Evolutionary conservation across 1,140 invertebrate species (phyloP), one percentile per base, ranked within the genome.

Genomic region (Cepaea nemoralis): DNA sequence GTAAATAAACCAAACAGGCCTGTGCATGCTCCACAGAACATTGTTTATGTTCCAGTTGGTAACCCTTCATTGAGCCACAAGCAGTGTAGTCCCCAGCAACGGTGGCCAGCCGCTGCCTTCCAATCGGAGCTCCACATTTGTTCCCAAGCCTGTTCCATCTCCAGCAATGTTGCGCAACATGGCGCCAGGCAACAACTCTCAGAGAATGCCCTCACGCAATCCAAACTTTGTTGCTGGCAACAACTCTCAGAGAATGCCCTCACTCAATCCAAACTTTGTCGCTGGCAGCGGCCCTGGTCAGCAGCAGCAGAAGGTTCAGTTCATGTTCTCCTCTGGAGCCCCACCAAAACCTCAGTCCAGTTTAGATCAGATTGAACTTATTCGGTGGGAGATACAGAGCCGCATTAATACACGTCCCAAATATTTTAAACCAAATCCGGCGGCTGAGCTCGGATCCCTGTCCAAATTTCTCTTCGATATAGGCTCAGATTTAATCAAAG

Each of bases 381-480:
- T 87, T 22, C 83, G 82, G 37, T 88, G 86, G 85, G 89, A 90
- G 77, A 82, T 86, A 24, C 71, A 83, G 27, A 86, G 85, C 45
- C 76, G 85, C 45, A 84, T 87, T 50, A 83, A 86, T 77, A 84
- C 85, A 70, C 87, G 86, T 55, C 86, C 86, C 24, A 88, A 87
- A 67, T 87, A 82, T 42, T 85, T 84, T 69, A 86, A 87, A 81
- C 83, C 83, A 22, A 87, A 86, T 67, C 85, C 87, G 16, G 85
- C 86, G 16, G 77, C 82, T 45, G 87, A 89, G 27, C 77, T 90
- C 1, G 88, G 95, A 90, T 94, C 96, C 3, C 91, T 97, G 63
- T 96, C 97, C 2, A 96, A 97, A 89, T 97, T 98, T 89, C 96
- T 98, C 85, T 96, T 96, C 91, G 96, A 97, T 87, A 96, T 98